These are phyloP conservation scores for Lasioglossum villosulum DNA, from an alignment of 2,888 invertebrate species.

Conservation along the genomic window DNA sequence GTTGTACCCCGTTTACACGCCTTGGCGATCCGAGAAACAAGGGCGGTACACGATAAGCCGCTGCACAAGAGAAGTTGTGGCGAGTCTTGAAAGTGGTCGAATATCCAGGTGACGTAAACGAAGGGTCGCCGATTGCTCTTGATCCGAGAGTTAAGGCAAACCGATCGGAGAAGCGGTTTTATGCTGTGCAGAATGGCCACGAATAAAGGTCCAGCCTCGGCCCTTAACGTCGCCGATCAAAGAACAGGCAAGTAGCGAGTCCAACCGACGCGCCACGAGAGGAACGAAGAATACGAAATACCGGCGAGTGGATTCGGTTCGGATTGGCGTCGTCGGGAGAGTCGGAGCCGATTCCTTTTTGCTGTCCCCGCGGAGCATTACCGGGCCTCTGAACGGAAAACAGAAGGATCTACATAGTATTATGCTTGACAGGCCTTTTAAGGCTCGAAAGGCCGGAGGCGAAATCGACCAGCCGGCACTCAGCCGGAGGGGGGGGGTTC, in stretches of 20 bases:
- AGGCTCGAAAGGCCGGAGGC: not conserved
- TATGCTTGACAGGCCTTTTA: constrained; percentile 23
- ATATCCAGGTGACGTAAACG: not conserved
- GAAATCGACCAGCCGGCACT: constrained; percentile 5
- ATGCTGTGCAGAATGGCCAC: not conserved
- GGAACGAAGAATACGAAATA: not conserved
- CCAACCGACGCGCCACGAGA: not conserved
- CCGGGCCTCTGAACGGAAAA: not conserved
- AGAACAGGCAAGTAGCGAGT: constrained; percentile 34
- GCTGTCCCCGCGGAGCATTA: constrained; percentile 4
- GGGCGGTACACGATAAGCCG: too few species aligned
- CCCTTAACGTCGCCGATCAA: constrained; percentile 23
- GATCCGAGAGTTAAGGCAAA: not conserved
- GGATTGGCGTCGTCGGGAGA: not conserved
- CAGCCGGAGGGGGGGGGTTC: not conserved
- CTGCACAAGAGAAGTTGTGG: not conserved
- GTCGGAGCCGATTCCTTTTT: not conserved
- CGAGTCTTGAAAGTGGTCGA: not conserved
- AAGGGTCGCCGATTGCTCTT: not conserved
- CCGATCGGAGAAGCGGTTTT: not conserved
- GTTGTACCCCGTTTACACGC: not conserved
- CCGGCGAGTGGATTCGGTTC: not conserved
- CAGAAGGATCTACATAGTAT: constrained; percentile 8
- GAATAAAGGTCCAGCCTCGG: not conserved
- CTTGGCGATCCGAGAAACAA: not conserved